A percentile compares a stretch with the other conserved stretches of the same genome.
Conservation (phyloP, 2,797 vertebrate genomes). For the Percopsis omiscomaycus region DNA sequence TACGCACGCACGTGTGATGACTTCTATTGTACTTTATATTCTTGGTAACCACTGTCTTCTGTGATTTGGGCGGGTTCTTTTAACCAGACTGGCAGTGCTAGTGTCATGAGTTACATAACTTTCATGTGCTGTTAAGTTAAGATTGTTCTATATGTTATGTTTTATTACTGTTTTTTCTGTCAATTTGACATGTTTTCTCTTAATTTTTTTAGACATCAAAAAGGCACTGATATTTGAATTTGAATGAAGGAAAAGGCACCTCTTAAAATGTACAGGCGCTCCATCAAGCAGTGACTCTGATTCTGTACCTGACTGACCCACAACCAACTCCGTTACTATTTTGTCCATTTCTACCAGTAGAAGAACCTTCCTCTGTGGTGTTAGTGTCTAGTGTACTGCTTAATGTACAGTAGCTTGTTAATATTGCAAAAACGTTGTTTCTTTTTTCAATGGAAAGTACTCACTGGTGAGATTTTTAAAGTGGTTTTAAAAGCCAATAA, state of each 20-base stretch:
- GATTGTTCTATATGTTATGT: slow-evolving; percentile 89
- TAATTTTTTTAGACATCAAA: slow-evolving; percentile 82
- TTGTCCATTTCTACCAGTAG: slow-evolving; percentile 91
- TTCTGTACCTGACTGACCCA: slow-evolving; percentile 86
- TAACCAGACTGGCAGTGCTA: slow-evolving; percentile 87
- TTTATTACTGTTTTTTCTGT: slow-evolving; percentile 66
- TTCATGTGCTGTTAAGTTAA: slow-evolving; percentile 92
- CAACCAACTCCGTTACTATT: slow-evolving; percentile 82
- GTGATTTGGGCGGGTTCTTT: slow-evolving; percentile 89
- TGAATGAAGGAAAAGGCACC: slow-evolving; percentile 88
- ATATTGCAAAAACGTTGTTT: slow-evolving; percentile 94
- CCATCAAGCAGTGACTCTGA: slow-evolving; percentile 87
- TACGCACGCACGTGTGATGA: slow-evolving; percentile 96
- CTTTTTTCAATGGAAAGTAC: slow-evolving; percentile 99
- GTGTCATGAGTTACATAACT: slow-evolving; percentile 86
- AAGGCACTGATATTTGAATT: slow-evolving; percentile 97
- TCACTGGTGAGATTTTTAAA: slow-evolving; percentile 98
- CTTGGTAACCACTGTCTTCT: slow-evolving; percentile 94
- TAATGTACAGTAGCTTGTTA: slow-evolving; percentile 98
- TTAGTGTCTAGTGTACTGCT: slow-evolving; percentile 96
- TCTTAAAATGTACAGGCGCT: slow-evolving; percentile 87
- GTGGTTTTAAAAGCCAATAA: slow-evolving; percentile 99
- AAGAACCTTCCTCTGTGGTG: slow-evolving; percentile 84
- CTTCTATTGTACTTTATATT: slow-evolving; percentile 95
- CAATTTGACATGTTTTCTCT: slow-evolving; percentile 73